Conservation (phyloP, 2,113 vertebrate genomes). For the Tapirus terrestris region DNA sequence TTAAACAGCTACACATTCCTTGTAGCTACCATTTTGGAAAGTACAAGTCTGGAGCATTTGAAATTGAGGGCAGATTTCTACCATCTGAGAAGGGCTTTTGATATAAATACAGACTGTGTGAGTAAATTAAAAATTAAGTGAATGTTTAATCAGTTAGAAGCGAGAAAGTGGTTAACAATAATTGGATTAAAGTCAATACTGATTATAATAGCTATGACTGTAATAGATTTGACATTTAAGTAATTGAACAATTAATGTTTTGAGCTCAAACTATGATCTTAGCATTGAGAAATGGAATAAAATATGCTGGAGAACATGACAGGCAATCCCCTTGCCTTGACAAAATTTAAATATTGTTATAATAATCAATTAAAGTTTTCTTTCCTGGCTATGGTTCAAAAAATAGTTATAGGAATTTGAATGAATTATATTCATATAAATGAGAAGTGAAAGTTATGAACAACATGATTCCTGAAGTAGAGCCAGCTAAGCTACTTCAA, state of each 20-base stretch:
- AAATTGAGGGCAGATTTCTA: not conserved
- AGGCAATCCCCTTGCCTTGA: not conserved
- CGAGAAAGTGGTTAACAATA: not conserved
- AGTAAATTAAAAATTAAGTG: not conserved
- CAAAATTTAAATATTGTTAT: not conserved
- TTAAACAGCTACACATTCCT: not conserved
- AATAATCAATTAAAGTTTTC: not conserved
- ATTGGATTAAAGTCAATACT: not conserved
- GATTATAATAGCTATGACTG: not conserved
- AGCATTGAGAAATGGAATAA: not conserved
- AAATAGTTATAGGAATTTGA: not conserved
- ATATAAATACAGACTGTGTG: not conserved
- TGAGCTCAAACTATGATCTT: not conserved
- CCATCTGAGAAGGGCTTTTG: not conserved
- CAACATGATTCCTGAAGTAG: not conserved
- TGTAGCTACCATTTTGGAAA: not conserved
- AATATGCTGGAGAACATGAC: not conserved
- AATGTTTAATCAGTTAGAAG: not conserved
- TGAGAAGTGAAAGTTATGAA: not conserved
- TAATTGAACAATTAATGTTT: not conserved
- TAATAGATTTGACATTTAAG: not conserved
- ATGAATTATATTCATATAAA: not conserved
- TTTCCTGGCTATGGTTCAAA: not conserved
- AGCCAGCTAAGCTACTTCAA: not conserved
- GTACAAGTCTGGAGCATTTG: not conserved